Conservation (phyloP, 2,888 invertebrate species). For the Leptopilina myrica region DNA sequence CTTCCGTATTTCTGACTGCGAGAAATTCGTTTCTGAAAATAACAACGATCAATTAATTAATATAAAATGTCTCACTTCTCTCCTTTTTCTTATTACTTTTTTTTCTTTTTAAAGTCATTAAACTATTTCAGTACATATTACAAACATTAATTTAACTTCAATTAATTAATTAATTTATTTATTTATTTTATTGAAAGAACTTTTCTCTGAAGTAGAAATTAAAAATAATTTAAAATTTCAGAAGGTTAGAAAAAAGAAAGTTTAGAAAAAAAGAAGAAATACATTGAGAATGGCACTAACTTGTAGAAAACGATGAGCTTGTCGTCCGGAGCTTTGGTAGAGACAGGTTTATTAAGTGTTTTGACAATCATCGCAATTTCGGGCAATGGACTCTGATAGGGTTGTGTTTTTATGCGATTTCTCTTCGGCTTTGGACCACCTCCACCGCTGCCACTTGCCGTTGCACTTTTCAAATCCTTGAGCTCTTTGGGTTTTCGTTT, state of each 20-base stretch:
- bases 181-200: too few species aligned
- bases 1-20: slow-evolving; percentile 93
- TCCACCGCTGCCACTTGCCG: slow-evolving; percentile 68
- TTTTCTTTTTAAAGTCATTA: neutral
- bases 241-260: neutral
- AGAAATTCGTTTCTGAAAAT: slow-evolving; percentile 88
- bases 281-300: slow-evolving; percentile 77
- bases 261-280: slow-evolving; percentile 4
- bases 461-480: slow-evolving; percentile 67
- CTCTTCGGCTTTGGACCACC: slow-evolving; percentile 78
- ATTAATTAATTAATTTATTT: too few species aligned
- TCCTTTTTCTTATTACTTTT: neutral
- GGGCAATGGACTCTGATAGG: slow-evolving; percentile 89
- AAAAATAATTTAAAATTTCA: too few species aligned
- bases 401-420: slow-evolving; percentile 83
- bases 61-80: neutral
- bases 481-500: slow-evolving; percentile 73
- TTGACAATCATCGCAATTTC: slow-evolving; percentile 88
- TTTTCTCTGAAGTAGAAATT: too few species aligned
- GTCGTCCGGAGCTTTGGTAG: slow-evolving; percentile 82
- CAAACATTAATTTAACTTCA: too few species aligned
- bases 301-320: slow-evolving; percentile 93
- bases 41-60: neutral
- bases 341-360: slow-evolving; percentile 82
- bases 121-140: neutral